phyloP scores from a whole-genome alignment of 2,113 vertebrate genomes.

The Reinhardtius hippoglossoides region DNA sequence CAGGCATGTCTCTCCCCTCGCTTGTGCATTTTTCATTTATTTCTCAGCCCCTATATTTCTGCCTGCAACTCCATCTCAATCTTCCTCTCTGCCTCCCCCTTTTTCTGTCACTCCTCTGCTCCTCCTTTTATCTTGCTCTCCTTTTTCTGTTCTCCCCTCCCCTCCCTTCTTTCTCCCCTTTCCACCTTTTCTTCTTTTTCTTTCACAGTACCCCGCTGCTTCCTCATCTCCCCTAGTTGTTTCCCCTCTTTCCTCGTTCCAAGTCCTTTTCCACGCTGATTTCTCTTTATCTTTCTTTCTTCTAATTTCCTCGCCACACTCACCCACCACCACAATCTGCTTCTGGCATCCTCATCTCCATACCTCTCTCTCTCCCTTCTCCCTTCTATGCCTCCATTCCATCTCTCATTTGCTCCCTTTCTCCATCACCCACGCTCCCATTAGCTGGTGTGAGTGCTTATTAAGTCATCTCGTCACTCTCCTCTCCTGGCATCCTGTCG shows the following conservation, averaged over 20 bases:
- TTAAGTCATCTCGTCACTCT: conserved; percentile 76
- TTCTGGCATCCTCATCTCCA: conserved; percentile 37
- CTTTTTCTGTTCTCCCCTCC: conserved; percentile 14
- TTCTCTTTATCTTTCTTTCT: conserved; percentile 38
- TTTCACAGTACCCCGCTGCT: background rate
- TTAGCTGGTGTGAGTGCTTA: conserved; percentile 75
- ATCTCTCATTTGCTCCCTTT: conserved; percentile 56
- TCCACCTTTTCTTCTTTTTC: conserved; percentile 3
- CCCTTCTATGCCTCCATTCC: conserved; percentile 40
- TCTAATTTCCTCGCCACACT: conserved; percentile 26
- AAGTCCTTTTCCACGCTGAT: conserved; percentile 8
- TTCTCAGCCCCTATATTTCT: conserved; percentile 2
- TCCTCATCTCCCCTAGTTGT: conserved; percentile 27
- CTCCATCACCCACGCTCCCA: conserved; percentile 68
- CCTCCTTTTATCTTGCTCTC: conserved; percentile 17
- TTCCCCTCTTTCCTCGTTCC: conserved; percentile 12
- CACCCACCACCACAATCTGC: conserved; percentile 34
- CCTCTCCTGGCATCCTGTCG: conserved; percentile 50
- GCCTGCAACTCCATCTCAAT: conserved; percentile 47
- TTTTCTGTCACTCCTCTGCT: conserved; percentile 22
- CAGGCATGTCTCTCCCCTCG: conserved; percentile 1
- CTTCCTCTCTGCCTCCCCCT: conserved; percentile 14
- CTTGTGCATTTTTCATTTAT: conserved; percentile 37
- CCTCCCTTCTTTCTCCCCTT: background rate
- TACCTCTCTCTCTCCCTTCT: conserved; percentile 14